Evolutionary conservation across 2,797 vertebrate species (phyloP).

Genomic region (Taeniopygia guttata): DNA sequence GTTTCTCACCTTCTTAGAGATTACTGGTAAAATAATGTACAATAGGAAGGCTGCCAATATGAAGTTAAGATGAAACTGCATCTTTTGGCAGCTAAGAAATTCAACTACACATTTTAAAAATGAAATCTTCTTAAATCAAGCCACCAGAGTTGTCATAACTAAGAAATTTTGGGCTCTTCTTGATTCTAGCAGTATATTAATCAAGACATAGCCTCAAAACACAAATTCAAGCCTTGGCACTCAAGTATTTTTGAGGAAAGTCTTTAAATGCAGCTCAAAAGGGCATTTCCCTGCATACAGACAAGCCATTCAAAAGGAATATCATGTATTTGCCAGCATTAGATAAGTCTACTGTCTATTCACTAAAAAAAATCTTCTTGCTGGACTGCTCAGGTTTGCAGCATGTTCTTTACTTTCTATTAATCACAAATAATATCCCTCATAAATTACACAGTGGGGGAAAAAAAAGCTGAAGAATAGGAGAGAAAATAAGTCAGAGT

Average conservation of each 20-base stretch:
- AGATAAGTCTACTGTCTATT: not conserved
- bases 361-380: not conserved
- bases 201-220: not conserved
- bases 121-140: constrained; percentile 38
- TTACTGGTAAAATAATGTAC: constrained; percentile 66
- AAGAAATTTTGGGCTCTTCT: not conserved
- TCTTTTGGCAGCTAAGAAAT: constrained; percentile 59
- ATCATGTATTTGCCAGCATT: not conserved
- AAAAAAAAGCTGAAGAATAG: constrained; percentile 8
- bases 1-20: constrained; percentile 75
- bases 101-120: not conserved
- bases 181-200: not conserved
- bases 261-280: not conserved
- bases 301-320: not conserved
- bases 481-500: not conserved
- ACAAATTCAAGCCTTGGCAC: not conserved
- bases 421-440: not conserved
- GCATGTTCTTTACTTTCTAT: not conserved
- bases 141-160: constrained; percentile 47
- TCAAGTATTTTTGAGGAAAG: not conserved
- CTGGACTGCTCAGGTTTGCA: not conserved
- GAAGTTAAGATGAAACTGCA: constrained; percentile 49
- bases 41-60: constrained; percentile 56
- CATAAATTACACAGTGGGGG: not conserved
- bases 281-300: not conserved